Evolutionary conservation across 2,888 invertebrate species (phyloP), one percentile per base, ranked within the genome.

Genomic region (Gandaritis pyraliata): DNA sequence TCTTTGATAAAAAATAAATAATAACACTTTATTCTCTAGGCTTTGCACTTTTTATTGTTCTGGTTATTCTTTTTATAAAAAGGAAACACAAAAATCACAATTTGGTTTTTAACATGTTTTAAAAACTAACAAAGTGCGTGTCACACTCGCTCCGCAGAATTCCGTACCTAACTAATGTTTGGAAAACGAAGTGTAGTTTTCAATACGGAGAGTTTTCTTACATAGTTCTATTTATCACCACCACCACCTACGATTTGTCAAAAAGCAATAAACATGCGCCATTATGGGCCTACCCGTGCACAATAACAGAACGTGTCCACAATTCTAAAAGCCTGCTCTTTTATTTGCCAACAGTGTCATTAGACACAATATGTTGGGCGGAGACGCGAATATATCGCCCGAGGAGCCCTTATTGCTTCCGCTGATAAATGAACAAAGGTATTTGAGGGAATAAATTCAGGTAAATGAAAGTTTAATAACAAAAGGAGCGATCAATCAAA

Each of bases 381-480:
- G 69, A 74, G 82, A 82, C 82, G 72, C 72, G 74, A 77, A 85
- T 82, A 81, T 86, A 87, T 82, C 70, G 74, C 73, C 70, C 72
- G 70, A 74, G 70, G 73, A 73, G 70, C 78, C 81, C 81, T 86
- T 87, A 86, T 86, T 87, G 83, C 83, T 73, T 72, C 69, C 70
- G 58, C 77, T 85, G 87, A 87, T 83, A 83, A 83, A 87, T 86
- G 80, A 77, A 78, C 76, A 79, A 80, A 75, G 76, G 75, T 73
- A 64, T 59, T 55, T 47, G 45, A 45, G 43, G 51, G 33, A 56
- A 63, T 36, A 55, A 48, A 65, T 50, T 57, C 53, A 62, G 58
- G 61, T 65, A 62, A 58, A 62, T 59, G 59, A 62, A 62, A 62
- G 62, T 65, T 65, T 65, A 62, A 59, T 62, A 65, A 62, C 58